These are phyloP conservation scores for Baryphthengus martii DNA, from an alignment of 2,113 vertebrate genomes.

Conservation along the genomic window DNA sequence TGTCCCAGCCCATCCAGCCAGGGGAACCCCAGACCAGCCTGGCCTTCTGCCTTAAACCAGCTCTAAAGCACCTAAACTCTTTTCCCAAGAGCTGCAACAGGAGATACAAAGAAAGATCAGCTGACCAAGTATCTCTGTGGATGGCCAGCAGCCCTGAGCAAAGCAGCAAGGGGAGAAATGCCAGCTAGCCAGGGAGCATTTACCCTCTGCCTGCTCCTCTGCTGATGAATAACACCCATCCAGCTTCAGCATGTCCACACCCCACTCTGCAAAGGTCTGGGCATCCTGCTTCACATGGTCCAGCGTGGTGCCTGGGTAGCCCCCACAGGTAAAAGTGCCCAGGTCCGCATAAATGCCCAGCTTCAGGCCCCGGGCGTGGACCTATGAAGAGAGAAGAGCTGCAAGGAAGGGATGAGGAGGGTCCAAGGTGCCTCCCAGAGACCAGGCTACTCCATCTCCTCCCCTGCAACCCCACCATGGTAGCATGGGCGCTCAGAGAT, in stretches of 20 bases:
- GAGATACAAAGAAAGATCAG: not conserved
- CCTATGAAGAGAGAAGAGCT: constrained; percentile 10
- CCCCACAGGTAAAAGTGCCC: constrained; percentile 84
- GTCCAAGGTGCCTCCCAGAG: not conserved
- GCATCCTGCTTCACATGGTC: constrained; percentile 82
- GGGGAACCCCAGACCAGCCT: not conserved
- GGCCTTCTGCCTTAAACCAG: not conserved
- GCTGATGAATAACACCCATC: constrained; percentile 88
- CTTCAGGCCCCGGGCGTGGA: constrained; percentile 87
- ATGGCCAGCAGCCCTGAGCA: rapidly evolving
- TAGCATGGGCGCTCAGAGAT: not conserved
- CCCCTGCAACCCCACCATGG: not conserved
- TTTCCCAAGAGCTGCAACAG: not conserved
- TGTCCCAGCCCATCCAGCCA: not conserved
- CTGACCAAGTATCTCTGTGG: rapidly evolving
- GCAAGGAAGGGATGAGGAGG: not conserved
- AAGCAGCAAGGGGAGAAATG: not conserved
- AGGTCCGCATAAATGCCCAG: constrained; percentile 92
- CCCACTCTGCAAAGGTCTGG: constrained; percentile 88
- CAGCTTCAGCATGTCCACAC: constrained; percentile 93
- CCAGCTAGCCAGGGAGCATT: not conserved
- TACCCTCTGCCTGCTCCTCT: constrained; percentile 78
- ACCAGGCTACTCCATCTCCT: not conserved
- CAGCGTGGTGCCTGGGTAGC: constrained; percentile 86
- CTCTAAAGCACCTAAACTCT: not conserved